phyloP scores from a whole-genome alignment of 2,113 vertebrate genomes.

The Gopherus evgoodei region DNA sequence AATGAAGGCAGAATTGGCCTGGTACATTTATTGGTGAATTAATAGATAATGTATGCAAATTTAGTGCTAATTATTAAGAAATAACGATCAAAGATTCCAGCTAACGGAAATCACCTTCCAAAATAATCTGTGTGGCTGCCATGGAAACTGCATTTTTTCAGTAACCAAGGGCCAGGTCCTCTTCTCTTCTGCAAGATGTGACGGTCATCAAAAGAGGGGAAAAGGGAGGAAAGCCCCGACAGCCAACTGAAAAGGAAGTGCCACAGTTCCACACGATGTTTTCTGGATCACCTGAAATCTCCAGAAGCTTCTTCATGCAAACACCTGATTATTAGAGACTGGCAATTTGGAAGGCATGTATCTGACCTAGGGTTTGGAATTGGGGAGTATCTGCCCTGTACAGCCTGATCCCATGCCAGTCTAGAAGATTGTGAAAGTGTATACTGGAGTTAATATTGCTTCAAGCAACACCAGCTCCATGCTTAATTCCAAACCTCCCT shows the following conservation, averaged over 20 bases:
- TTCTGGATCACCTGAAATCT: background rate
- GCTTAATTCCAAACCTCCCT: background rate
- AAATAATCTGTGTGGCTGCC: conserved; percentile 9
- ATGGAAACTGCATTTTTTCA: background rate
- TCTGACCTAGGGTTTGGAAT: background rate
- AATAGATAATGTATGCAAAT: background rate
- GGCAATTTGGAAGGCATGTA: background rate
- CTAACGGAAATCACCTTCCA: conserved; percentile 1
- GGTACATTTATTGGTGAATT: background rate
- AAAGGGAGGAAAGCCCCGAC: background rate
- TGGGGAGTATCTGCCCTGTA: background rate
- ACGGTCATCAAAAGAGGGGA: background rate
- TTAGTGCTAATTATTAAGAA: background rate
- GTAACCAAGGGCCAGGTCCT: conserved; percentile 1
- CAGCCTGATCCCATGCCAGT: background rate
- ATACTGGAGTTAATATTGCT: background rate
- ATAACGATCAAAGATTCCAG: background rate
- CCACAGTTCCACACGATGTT: background rate
- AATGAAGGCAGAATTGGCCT: background rate
- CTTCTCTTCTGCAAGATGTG: background rate
- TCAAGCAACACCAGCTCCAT: background rate
- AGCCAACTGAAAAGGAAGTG: background rate
- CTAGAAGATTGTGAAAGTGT: background rate
- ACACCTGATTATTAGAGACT: background rate
- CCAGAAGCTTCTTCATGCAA: background rate